Evolutionary conservation across 2,797 vertebrate genomes (phyloP).

Genomic region (Enteromius thamalakanensis): DNA sequence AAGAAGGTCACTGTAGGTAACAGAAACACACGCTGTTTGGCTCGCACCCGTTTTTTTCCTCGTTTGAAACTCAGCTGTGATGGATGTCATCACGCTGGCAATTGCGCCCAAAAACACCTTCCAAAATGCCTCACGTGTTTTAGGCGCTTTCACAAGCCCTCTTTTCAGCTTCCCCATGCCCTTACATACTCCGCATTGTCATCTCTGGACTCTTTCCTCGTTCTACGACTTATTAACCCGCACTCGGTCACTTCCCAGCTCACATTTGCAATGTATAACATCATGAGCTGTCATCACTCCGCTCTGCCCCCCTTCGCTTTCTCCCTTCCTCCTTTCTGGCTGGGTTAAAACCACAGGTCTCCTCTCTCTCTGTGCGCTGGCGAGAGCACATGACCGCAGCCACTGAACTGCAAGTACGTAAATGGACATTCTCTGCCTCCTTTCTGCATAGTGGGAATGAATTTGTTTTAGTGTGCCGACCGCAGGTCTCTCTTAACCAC

Average conservation of each 20-base stretch:
- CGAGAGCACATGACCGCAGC: slow-evolving; percentile 39
- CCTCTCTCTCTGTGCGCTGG: slow-evolving; percentile 45
- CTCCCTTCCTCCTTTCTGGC: slow-evolving; percentile 25
- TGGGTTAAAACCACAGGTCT: slow-evolving; percentile 53
- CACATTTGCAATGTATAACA: slow-evolving; percentile 53
- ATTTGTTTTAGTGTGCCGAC: slow-evolving; percentile 32
- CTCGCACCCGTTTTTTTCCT: background rate
- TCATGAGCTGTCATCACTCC: slow-evolving; percentile 52
- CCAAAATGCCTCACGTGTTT: slow-evolving; percentile 19
- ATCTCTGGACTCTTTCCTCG: slow-evolving; percentile 24
- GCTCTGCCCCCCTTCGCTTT: slow-evolving; percentile 5
- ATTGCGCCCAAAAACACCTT: background rate
- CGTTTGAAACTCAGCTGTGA: slow-evolving; percentile 28
- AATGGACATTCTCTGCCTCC: slow-evolving; percentile 52
- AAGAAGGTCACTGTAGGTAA: slow-evolving; percentile 50
- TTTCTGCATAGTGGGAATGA: slow-evolving; percentile 27
- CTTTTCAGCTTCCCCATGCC: background rate
- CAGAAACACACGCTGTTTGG: slow-evolving; percentile 35
- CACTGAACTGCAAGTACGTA: slow-evolving; percentile 46
- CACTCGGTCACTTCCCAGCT: slow-evolving; percentile 45
- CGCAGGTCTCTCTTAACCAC: slow-evolving; percentile 37
- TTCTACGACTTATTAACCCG: slow-evolving; percentile 23
- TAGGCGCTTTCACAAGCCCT: background rate
- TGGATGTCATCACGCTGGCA: slow-evolving; percentile 21
- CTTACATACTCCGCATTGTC: background rate